phyloP scores from a whole-genome alignment of 2,888 invertebrate genomes.

The Pegoplata infirma region DNA sequence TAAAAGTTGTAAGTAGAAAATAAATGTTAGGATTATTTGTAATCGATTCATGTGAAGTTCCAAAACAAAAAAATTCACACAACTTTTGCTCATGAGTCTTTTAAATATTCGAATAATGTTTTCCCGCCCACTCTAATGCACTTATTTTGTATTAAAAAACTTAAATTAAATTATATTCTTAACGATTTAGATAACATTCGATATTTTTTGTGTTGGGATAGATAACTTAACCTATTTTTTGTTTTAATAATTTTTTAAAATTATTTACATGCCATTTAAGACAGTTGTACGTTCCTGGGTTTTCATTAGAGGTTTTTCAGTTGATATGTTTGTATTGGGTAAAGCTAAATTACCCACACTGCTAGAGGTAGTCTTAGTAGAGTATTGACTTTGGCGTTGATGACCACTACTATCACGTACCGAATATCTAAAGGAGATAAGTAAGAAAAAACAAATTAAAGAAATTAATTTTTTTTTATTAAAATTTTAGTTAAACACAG shows the following conservation, averaged over 20 bases:
- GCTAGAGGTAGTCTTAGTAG: constrained; percentile 76
- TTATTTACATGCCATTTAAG: constrained; percentile 56
- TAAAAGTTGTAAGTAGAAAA: no score
- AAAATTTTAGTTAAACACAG: not conserved
- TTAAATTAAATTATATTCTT: no score
- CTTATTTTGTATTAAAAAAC: no score
- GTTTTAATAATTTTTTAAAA: no score
- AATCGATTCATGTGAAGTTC: no score
- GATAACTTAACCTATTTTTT: no score
- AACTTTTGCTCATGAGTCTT: no score
- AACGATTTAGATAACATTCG: constrained; percentile 8
- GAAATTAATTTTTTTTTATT: constrained; percentile 21
- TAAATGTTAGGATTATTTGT: no score
- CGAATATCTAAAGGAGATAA: constrained; percentile 72
- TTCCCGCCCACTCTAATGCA: no score
- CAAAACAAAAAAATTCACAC: no score
- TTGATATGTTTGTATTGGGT: constrained; percentile 29
- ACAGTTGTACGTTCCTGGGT: constrained; percentile 66
- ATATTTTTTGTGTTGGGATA: not conserved
- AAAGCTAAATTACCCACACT: constrained; percentile 70
- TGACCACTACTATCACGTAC: constrained; percentile 70
- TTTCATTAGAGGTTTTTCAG: constrained; percentile 72
- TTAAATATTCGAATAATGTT: no score
- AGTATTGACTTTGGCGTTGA: constrained; percentile 77
- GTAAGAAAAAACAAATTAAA: constrained; percentile 3